Evolutionary conservation across 30 jellyfish, hydroid and myxozoan genomes (phyloP), one percentile per base, ranked within the genome.

Genomic region (Aurelia coerulea): DNA sequence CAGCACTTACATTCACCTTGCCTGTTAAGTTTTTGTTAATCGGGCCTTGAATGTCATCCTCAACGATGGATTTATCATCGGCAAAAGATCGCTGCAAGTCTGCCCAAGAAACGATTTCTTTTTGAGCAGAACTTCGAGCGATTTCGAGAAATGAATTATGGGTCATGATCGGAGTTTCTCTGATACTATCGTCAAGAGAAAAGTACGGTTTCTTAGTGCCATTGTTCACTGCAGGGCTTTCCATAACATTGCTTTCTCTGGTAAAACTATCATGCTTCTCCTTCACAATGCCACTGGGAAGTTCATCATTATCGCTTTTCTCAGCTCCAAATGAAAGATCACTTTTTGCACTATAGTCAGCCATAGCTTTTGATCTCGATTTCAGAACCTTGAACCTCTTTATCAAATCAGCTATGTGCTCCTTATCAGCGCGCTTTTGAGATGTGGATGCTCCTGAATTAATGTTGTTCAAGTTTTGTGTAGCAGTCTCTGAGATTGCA

Each of bases 61-160:
- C 63, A 16, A 41, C 79, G 31, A 19, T 6, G 31, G 68, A 1
- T 17, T 62, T 65, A 4, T 53, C 65, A 14, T 51, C 64, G 5
- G 80, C 49, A 64, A 79, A 56, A 11, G 73, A 70, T 10, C 46
- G 62, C 58, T 84, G 73, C 67, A 84, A 68, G 32, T 59, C 72
- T 18, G 87, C 56, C 93, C 93, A 84, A 17, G 84, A 15, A 11
- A 77, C 74, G 10, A 59, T 81, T 11, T 84, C 93, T 73, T 66
- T 73, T 51, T 59, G 32, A 4, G 93, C 93, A 1, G 93, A 84
- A 13, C 73, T 62, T 64, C 75, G 73, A 31, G 93, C 84, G 62
- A 58, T 46, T 60, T 84, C 87, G 31, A 84, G 42, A 41, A 84
- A 73, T 33, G 93, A 84, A 10, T 39, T 37, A 34, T 59, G 84